A percentile compares a stretch with the other conserved stretches of the same genome.
phyloP scores from a whole-genome alignment of 2,888 invertebrate species.

The Mechanitis mazaeus region DNA sequence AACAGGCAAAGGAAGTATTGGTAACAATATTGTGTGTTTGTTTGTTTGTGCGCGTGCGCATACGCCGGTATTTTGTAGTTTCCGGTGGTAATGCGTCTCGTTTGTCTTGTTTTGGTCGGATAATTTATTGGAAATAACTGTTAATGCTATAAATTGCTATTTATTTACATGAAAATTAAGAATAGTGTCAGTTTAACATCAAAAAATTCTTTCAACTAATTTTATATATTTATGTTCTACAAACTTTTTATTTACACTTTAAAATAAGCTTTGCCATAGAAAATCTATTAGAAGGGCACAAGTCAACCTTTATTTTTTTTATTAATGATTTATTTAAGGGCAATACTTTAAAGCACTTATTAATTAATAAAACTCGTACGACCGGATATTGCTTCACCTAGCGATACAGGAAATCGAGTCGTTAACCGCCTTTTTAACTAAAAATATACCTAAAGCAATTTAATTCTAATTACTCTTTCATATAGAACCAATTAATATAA shows the following conservation, averaged over 20 bases:
- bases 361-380: constrained; percentile 19
- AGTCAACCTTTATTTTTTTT: background rate
- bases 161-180: too few relatives aligned
- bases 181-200: too few relatives aligned
- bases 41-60: constrained; percentile 36
- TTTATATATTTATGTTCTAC: too few relatives aligned
- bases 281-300: background rate
- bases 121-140: too few relatives aligned
- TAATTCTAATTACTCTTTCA: background rate
- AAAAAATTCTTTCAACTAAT: too few relatives aligned
- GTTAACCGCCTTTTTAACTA: constrained; percentile 28
- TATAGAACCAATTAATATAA: background rate
- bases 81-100: constrained; percentile 34
- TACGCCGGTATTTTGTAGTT: constrained; percentile 43
- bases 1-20: constrained; percentile 39
- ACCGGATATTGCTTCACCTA: constrained; percentile 33
- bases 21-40: constrained; percentile 36
- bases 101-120: background rate
- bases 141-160: too few relatives aligned
- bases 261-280: background rate
- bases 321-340: constrained; percentile 8
- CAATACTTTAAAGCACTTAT: constrained; percentile 15
- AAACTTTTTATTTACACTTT: background rate
- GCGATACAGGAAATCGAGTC: constrained; percentile 32
- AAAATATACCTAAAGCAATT: background rate